Evolutionary conservation across 2,797 vertebrate species (phyloP).

Genomic region (Tympanoctomys barrerae): DNA sequence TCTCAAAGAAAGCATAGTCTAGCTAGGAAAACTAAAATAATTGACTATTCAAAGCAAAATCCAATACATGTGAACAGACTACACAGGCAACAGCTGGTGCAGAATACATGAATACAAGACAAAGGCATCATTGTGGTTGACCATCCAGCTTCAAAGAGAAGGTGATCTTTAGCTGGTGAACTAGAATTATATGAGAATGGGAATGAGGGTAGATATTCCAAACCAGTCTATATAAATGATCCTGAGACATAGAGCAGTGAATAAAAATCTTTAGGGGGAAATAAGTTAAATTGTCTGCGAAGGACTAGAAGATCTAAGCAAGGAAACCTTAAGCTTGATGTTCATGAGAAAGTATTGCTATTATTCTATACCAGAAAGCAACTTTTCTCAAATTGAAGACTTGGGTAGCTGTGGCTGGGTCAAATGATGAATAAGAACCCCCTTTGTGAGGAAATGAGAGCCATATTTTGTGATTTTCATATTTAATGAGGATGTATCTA

Average conservation of each 20-base stretch:
- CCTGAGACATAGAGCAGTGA: not conserved
- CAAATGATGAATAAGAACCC: not conserved
- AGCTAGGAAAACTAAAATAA: not conserved
- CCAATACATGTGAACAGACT: not conserved
- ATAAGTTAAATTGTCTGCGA: not conserved
- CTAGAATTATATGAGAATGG: not conserved
- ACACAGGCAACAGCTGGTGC: not conserved
- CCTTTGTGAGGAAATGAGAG: not conserved
- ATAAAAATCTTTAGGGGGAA: not conserved
- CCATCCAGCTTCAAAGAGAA: not conserved
- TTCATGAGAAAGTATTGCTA: not conserved
- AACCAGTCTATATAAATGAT: not conserved
- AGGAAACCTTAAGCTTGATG: not conserved
- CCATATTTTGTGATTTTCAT: conserved; percentile 15
- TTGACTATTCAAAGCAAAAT: not conserved
- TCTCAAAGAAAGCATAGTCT: not conserved
- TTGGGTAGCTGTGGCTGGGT: fast-evolving
- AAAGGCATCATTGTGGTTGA: not conserved
- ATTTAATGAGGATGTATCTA: conserved; percentile 26
- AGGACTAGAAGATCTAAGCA: not conserved
- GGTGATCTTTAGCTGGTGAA: not conserved
- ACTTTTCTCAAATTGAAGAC: not conserved
- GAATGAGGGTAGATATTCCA: not conserved
- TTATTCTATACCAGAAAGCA: not conserved
- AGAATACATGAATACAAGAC: not conserved